Evolutionary conservation across 1,140 invertebrate species (phyloP).

Genomic region (Holotrichia oblita): DNA sequence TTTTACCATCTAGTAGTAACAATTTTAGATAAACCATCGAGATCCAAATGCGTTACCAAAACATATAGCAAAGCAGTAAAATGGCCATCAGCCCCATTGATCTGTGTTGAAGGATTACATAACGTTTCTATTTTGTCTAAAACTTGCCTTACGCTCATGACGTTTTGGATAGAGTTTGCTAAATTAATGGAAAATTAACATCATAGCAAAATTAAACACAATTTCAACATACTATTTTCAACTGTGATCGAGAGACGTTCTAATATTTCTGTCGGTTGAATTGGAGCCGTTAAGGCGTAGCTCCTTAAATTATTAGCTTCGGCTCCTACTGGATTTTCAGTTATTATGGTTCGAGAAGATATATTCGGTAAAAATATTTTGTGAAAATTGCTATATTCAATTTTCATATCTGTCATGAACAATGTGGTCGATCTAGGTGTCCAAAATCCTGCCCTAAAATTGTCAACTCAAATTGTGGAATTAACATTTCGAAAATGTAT

Average conservation of each 20-base stretch:
- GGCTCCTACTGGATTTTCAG: conserved; percentile 64
- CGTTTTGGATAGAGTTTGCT: conserved; percentile 61
- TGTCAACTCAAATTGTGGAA: too few species aligned
- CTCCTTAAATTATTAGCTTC: conserved; percentile 63
- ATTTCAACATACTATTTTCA: conserved; percentile 1
- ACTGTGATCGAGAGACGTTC: conserved; percentile 46
- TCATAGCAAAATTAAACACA: neutral
- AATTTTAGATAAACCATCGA: conserved; percentile 60
- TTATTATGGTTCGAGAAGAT: conserved; percentile 62
- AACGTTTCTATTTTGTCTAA: conserved; percentile 60
- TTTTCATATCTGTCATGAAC: conserved; percentile 64
- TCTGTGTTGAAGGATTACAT: conserved; percentile 34
- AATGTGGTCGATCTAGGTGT: conserved; percentile 63
- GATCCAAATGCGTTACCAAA: conserved; percentile 62
- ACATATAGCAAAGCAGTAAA: conserved; percentile 64
- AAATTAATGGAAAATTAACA: conserved; percentile 37
- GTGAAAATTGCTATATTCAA: conserved; percentile 62
- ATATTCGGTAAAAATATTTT: conserved; percentile 57
- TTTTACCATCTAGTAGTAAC: conserved; percentile 57
- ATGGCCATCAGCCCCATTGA: conserved; percentile 52
- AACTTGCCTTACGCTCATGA: conserved; percentile 65
- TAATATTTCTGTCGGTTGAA: conserved; percentile 52
- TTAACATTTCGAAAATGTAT: too few species aligned
- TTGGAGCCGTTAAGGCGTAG: conserved; percentile 58
- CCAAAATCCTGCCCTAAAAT: conserved; percentile 62